Conservation (phyloP, 2,797 vertebrate genomes). For the Salmo trutta region DNA sequence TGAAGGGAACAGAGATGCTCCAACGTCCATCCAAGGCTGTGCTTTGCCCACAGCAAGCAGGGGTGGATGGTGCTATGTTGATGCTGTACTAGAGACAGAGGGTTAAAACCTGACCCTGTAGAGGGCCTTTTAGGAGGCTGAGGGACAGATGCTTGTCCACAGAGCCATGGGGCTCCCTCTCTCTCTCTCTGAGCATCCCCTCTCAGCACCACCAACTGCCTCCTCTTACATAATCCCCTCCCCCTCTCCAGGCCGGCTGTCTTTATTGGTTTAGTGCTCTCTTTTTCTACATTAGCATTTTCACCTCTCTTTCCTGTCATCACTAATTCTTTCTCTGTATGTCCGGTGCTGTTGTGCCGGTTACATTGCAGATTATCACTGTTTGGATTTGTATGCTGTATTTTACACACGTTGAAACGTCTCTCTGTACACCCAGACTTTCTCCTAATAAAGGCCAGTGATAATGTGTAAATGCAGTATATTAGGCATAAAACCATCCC, state of each 20-base stretch:
- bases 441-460: neutral
- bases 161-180: slow-evolving; percentile 58
- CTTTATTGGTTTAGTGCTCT: slow-evolving; percentile 75
- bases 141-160: slow-evolving; percentile 71
- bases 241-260: slow-evolving; percentile 63
- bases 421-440: neutral
- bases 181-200: slow-evolving; percentile 53
- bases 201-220: slow-evolving; percentile 72
- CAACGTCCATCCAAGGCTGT: slow-evolving; percentile 28
- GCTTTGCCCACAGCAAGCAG: slow-evolving; percentile 12
- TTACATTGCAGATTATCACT: neutral
- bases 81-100: too few relatives aligned
- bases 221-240: slow-evolving; percentile 80
- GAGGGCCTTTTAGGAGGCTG: slow-evolving; percentile 40
- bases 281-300: slow-evolving; percentile 67
- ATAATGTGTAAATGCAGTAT: slow-evolving; percentile 11
- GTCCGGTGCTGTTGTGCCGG: slow-evolving; percentile 11
- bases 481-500: neutral
- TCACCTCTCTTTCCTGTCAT: slow-evolving; percentile 47
- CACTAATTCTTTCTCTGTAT: slow-evolving; percentile 30
- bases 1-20: slow-evolving; percentile 34
- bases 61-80: too few relatives aligned
- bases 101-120: neutral
- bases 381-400: slow-evolving; percentile 6
- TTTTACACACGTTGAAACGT: neutral